Evolutionary conservation across 2,113 vertebrate genomes (phyloP).

Genomic region (Scomber japonicus): DNA sequence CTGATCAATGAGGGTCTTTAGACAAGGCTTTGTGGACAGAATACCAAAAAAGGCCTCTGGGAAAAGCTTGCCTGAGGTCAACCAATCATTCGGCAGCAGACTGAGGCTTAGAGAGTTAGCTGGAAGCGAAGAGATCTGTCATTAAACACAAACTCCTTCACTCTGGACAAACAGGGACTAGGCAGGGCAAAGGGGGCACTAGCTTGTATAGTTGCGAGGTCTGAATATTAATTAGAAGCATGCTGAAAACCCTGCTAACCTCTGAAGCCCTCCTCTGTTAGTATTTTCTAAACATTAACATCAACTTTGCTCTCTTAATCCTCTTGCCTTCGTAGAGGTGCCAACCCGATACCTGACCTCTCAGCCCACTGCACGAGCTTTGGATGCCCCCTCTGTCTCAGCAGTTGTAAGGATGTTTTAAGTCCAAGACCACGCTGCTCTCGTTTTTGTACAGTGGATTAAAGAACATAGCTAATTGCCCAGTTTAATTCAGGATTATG

Average conservation of each 20-base stretch:
- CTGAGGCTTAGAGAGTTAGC: conserved; percentile 38
- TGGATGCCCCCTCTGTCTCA: conserved; percentile 28
- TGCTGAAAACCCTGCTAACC: neutral
- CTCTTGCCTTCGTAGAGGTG: conserved; percentile 16
- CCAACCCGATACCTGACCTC: conserved; percentile 18
- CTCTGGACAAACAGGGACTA: conserved; percentile 33
- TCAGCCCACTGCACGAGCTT: conserved; percentile 1
- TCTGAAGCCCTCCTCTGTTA: conserved; percentile 19
- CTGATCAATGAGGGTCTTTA: conserved; percentile 80
- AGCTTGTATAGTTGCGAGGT: neutral
- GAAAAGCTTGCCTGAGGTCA: conserved; percentile 39
- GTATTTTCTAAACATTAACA: conserved; percentile 28
- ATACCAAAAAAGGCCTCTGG: conserved; percentile 61
- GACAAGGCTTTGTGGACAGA: conserved; percentile 62
- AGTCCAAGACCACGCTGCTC: neutral
- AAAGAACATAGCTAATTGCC: neutral
- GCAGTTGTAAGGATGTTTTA: conserved; percentile 3
- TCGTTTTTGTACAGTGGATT: conserved; percentile 23
- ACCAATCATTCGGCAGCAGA: conserved; percentile 38
- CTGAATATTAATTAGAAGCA: conserved; percentile 60
- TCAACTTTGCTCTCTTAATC: conserved; percentile 38
- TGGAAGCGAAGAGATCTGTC: conserved; percentile 36
- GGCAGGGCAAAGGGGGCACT: conserved; percentile 34
- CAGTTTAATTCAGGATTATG: neutral
- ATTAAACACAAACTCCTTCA: conserved; percentile 49